Percentiles rank a stretch among this genome's conserved stretches.
These are phyloP conservation scores for Steinernema carpocapsae DNA, from an alignment of 2,888 invertebrate species.

Conservation along the genomic window DNA sequence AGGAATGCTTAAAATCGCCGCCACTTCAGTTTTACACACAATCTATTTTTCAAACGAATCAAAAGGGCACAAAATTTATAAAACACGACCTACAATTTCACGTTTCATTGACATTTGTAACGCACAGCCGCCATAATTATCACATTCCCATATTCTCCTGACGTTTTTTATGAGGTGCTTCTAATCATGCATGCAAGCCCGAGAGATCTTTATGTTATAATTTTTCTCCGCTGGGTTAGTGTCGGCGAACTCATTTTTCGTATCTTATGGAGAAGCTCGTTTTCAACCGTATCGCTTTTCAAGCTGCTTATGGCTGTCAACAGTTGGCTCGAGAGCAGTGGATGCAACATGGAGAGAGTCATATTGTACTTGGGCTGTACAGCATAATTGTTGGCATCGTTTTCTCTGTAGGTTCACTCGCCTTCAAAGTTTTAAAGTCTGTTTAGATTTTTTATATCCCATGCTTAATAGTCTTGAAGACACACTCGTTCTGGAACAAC, in stretches of 20 bases:
- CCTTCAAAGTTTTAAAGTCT: neutral
- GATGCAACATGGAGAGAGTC: neutral
- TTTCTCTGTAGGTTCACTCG: neutral
- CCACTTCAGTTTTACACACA: neutral
- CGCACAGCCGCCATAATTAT: no score
- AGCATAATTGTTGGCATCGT: neutral
- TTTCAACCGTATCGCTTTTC: neutral
- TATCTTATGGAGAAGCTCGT: neutral
- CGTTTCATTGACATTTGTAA: no score
- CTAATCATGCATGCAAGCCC: no score
- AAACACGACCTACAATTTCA: no score
- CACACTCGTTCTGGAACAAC: slow-evolving; percentile 12
- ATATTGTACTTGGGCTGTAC: neutral
- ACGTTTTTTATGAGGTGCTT: no score
- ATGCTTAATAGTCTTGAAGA: neutral
- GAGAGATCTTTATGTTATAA: no score
- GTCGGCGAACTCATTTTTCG: no score
- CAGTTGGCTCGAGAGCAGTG: neutral
- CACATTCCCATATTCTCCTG: no score
- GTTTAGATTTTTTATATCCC: slow-evolving; percentile 1
- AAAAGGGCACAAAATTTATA: no score
- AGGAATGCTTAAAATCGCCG: neutral
- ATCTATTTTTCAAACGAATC: no score
- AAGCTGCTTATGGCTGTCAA: neutral
- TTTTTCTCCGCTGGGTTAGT: no score